Percentiles rank a stretch among this genome's conserved stretches.
Conservation (phyloP, 2,113 vertebrate genomes). For the Lagopus muta region DNA sequence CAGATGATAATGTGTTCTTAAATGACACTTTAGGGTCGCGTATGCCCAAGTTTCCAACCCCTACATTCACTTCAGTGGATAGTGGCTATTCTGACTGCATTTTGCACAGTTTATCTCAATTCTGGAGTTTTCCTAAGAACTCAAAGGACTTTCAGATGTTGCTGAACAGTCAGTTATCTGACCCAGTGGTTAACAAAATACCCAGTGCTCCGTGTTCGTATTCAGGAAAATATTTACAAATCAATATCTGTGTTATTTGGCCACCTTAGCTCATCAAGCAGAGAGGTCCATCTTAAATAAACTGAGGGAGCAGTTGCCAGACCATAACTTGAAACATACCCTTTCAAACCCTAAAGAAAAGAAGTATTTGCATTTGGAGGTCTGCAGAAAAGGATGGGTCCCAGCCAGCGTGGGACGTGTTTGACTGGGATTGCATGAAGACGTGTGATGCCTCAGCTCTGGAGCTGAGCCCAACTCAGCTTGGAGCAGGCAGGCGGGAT, state of each 20-base stretch:
- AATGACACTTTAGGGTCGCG: neutral
- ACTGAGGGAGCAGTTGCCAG: neutral
- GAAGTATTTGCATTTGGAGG: neutral
- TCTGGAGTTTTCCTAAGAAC: neutral
- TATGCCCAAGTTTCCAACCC: neutral
- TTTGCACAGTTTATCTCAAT: neutral
- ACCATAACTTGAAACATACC: neutral
- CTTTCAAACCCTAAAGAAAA: neutral
- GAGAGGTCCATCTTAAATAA: neutral
- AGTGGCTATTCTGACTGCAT: neutral
- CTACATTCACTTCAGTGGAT: neutral
- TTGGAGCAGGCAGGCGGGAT: neutral
- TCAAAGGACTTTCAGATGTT: neutral
- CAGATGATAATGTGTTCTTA: neutral
- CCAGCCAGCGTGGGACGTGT: neutral
- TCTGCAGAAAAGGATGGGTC: neutral
- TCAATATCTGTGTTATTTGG: constrained; percentile 1
- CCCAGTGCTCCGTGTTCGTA: neutral
- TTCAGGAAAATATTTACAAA: constrained; percentile 28
- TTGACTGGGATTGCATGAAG: neutral
- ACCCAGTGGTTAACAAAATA: constrained; percentile 17
- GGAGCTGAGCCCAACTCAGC: neutral
- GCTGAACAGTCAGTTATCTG: neutral
- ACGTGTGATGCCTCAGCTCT: neutral
- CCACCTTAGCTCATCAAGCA: neutral